Conservation (phyloP, 2,113 vertebrate genomes). For the Anolis sagrei region DNA sequence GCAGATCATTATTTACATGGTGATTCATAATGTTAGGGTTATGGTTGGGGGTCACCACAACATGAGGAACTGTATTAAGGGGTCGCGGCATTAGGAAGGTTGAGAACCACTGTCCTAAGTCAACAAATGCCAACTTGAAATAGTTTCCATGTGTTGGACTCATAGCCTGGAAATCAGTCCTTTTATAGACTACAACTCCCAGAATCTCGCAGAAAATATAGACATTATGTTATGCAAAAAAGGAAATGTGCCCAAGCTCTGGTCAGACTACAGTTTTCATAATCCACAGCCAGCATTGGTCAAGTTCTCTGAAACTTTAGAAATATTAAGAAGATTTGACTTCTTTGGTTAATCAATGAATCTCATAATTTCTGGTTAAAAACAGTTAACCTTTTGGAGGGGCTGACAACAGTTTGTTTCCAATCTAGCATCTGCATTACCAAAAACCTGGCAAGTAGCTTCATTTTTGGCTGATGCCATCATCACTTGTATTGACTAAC, state of each 20-base stretch:
- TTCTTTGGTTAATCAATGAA: neutral
- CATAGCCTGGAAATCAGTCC: no score
- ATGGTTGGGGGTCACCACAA: no score
- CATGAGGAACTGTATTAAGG: no score
- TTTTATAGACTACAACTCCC: no score
- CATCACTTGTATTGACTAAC: neutral
- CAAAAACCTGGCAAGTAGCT: neutral
- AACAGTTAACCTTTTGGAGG: neutral
- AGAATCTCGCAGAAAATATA: no score
- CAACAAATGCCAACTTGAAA: neutral
- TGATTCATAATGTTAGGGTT: no score
- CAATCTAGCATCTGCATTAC: constrained; percentile 12
- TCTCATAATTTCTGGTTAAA: neutral
- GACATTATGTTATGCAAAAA: no score
- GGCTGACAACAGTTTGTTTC: neutral
- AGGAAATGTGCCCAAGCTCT: no score
- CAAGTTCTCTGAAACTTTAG: neutral
- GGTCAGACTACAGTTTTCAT: neutral
- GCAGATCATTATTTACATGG: no score
- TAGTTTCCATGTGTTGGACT: neutral
- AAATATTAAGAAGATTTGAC: neutral
- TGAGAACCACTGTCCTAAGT: no score
- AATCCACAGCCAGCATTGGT: neutral
- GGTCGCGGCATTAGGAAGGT: no score
- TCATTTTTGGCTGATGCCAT: neutral